Base-by-base conservation (phyloP, 2,888 invertebrate species). In the Caradrina clavipalpis region DNA sequence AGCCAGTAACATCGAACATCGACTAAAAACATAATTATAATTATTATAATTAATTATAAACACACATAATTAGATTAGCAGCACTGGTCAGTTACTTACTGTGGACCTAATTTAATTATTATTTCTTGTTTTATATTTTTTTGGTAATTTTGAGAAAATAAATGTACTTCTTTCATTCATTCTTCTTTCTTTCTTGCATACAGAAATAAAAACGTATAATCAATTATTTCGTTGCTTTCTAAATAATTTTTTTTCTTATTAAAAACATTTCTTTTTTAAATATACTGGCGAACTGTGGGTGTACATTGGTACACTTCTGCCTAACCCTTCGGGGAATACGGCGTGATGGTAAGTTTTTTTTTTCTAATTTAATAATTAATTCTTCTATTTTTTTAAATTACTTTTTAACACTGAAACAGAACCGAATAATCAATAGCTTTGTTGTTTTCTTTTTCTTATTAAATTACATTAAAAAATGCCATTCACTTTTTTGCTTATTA, bases 1-100 rank as follows among this genome's bases (percentile, higher is more conserved):
- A 71, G 67, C 76, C 69, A 76, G 39, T 70, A 59, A 78, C 78
- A 82, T 73, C 17, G 62, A 81, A 81, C 77, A 83, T 61, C 35
- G 56, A 81, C 83, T 80, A 81, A 59, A 57, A 78, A 74, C 56
- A 76, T 56, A 63, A 58, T 53, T 22, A 60, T 63, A 61, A 69
- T 49, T 39, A 65, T 56, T 50, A 19, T 35, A 53, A 67, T 79
- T 58, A 59, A 62, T 26, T 26, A 53, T 47, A 50, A 42, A 70
- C 55, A 71, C 70, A 57, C 6, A 69, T 22, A 39, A 31, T 65
- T 47, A 47, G 21, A 45, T 63, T 59, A 68, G 26, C 26, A 63
- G 21, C 53, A 13, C 4, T n/a, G 1, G 19, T 19, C 45, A 54
- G 26, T 66, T 79, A 81, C 79, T 79, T 79, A 79, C 82, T 78